A percentile compares a stretch with the other conserved stretches of the same genome.
phyloP scores from a whole-genome alignment of 2,797 vertebrate species.

The Crocidura indochinensis region DNA sequence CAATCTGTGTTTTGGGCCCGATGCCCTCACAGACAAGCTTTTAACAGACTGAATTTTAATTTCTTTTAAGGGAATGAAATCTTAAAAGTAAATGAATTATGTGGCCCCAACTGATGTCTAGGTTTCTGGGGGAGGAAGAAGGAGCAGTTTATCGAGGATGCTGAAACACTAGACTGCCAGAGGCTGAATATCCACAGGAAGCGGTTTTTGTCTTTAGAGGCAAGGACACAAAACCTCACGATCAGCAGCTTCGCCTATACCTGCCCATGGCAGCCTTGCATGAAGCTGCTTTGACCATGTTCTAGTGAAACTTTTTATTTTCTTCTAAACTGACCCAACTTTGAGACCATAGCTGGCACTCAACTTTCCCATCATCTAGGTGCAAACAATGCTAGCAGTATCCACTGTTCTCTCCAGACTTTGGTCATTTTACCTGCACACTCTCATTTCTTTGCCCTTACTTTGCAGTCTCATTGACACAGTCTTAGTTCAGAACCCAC shows the following conservation, averaged over 20 bases:
- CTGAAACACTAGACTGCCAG: background rate
- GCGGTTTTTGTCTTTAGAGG: background rate
- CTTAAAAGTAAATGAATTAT: constrained; percentile 74
- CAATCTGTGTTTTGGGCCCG: constrained; percentile 79
- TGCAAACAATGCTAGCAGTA: background rate
- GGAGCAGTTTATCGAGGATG: constrained; percentile 24
- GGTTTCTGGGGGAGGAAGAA: constrained; percentile 47
- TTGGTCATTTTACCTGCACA: background rate
- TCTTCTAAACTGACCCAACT: background rate
- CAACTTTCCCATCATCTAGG: background rate
- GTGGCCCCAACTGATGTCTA: constrained; percentile 59
- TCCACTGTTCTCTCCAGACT: constrained; percentile 14
- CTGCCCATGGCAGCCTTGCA: background rate
- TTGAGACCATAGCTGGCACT: background rate
- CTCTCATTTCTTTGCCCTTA: background rate
- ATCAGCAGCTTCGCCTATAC: background rate
- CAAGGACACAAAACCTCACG: background rate
- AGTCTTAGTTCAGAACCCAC: background rate
- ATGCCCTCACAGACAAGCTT: constrained; percentile 77
- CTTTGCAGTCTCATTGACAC: background rate
- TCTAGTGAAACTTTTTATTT: background rate
- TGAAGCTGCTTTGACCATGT: background rate
- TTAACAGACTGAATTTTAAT: constrained; percentile 76
- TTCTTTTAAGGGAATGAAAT: constrained; percentile 72
- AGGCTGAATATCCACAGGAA: constrained; percentile 26